Evolutionary conservation across 2,797 vertebrate species (phyloP).

Genomic region (Peromyscus nudipes): DNA sequence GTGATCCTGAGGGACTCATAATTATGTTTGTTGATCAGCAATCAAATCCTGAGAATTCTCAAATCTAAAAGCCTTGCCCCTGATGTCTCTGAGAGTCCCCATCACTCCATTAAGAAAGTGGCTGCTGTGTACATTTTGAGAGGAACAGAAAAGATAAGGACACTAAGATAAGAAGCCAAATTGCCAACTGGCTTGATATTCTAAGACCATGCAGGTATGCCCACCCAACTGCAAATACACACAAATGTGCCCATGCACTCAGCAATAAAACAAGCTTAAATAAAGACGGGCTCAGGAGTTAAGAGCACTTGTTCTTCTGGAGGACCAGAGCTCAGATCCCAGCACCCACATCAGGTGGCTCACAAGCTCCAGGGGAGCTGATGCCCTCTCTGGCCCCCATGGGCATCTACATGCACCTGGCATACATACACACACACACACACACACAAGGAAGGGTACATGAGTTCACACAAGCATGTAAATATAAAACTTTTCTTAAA

Average conservation of each 20-base stretch:
- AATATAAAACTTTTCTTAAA: not conserved
- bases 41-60: not conserved
- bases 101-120: not conserved
- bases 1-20: not conserved
- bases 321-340: not conserved
- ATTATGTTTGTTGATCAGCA: not conserved
- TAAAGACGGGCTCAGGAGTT: not conserved
- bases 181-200: not conserved
- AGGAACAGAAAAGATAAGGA: not conserved
- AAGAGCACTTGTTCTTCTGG: not conserved
- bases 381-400: not conserved
- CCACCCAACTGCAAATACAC: not conserved
- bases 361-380: not conserved
- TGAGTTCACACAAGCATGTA: not conserved
- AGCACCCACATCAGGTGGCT: not conserved
- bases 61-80: not conserved
- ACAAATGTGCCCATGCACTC: not conserved
- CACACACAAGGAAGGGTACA: not conserved
- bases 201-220: not conserved
- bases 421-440: fast-evolving
- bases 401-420: not conserved
- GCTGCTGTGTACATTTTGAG: too few species aligned
- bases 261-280: not conserved
- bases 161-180: not conserved
- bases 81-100: not conserved